phyloP scores from a whole-genome alignment of 2,113 vertebrate genomes.

The Hyperopisus bebe region DNA sequence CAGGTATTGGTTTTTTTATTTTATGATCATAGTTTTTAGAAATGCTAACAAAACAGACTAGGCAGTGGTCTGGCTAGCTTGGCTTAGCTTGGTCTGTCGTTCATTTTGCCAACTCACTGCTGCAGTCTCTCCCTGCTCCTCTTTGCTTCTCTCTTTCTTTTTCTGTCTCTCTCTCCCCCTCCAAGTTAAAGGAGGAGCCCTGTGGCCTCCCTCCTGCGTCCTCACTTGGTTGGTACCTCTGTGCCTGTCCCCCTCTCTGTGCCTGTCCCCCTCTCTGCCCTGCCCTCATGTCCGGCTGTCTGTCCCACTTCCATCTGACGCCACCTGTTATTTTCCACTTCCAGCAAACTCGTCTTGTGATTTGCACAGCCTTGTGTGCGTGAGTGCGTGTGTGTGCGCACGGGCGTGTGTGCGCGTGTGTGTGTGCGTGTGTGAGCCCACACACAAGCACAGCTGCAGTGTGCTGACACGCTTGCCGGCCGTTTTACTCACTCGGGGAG shows the following conservation, averaged over 20 bases:
- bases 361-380: neutral
- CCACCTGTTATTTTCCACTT: neutral
- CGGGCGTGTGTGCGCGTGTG: neutral
- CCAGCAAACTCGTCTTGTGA: neutral
- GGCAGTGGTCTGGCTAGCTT: neutral
- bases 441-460: neutral
- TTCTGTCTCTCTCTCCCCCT: slow-evolving; percentile 24
- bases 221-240: slow-evolving; percentile 42
- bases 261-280: neutral
- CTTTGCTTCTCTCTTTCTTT: neutral
- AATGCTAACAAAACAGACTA: neutral
- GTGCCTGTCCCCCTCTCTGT: neutral
- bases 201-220: slow-evolving; percentile 38
- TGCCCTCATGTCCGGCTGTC: neutral
- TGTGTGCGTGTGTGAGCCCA: neutral
- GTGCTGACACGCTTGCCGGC: neutral
- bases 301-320: neutral
- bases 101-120: neutral
- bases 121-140: neutral
- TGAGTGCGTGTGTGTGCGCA: neutral
- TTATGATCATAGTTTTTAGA: neutral
- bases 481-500: neutral
- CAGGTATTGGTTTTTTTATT: neutral
- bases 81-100: neutral
- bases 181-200: slow-evolving; percentile 53